Conservation (phyloP, 2,113 vertebrate genomes). For the human (Homo sapiens) region GRCh38 chr7:108402501-108403000, state of each 20-base stretch:
- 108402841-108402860: background rate
- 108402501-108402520: background rate
- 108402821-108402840: background rate
- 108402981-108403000: background rate
- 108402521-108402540: background rate
- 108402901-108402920: background rate
- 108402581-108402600: background rate
- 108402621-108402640: background rate
- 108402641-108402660: background rate
- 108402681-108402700: background rate
- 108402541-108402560: background rate
- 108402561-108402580: background rate
- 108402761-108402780: background rate
- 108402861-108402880: background rate
- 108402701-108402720: background rate
- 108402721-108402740: background rate
- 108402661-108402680: background rate
- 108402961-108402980: background rate
- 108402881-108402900: background rate
- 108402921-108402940: background rate
- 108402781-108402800: background rate
- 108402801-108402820: background rate
- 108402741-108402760: background rate
- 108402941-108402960: background rate
- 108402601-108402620: background rate